Base-by-base conservation (phyloP, 2,113 vertebrate genomes). In the Entelurus aequoreus region DNA sequence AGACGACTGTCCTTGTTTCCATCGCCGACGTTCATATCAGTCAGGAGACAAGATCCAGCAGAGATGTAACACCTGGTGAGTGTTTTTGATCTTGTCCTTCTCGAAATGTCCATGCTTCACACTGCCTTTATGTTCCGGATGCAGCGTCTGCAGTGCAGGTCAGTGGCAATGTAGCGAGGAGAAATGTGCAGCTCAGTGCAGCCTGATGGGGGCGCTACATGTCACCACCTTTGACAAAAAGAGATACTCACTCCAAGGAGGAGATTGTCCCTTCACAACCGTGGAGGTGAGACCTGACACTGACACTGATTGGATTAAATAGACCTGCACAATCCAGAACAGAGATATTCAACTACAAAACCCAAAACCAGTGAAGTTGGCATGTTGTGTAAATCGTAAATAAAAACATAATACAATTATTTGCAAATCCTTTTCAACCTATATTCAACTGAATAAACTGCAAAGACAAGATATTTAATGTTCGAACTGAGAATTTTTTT, bases 51-150 rank as follows among this genome's bases (percentile, higher is more conserved):
- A 58, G 1, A 89, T 94, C 65, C 84, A 66, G 56, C 94, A 94
- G 86, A 83, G 62, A 55, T 95, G 95, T 82, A 96, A 95, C 85
- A 90, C 14, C 0, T 95, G 95, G 94, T 96, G 81, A 72, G 83
- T 65, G 13, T 46, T 4, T 21, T 5, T 21, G 1, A 19, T 9
- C 36, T 36, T 2, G 50, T 48, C 21, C 13, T 13, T 12, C 8
- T 35, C 1, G 6, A 19, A 16, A 49, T 2, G 8, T 5, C 5
- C 35, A 19, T 8, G 2, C 10, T 8, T 14, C 16, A 6, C 48
- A 44, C 14, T 62, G 37, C 21, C 37, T 21, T 16, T 51, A 6
- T 53, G 8, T 52, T 52, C 50, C 16, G 1, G 8, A 19, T 8
- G 13, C 40, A 95, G 95, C 65, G 87, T 89, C 5, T 95, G 94